Evolutionary conservation across 2,797 vertebrate species (phyloP).

Genomic region (Micrastur ruficollis): DNA sequence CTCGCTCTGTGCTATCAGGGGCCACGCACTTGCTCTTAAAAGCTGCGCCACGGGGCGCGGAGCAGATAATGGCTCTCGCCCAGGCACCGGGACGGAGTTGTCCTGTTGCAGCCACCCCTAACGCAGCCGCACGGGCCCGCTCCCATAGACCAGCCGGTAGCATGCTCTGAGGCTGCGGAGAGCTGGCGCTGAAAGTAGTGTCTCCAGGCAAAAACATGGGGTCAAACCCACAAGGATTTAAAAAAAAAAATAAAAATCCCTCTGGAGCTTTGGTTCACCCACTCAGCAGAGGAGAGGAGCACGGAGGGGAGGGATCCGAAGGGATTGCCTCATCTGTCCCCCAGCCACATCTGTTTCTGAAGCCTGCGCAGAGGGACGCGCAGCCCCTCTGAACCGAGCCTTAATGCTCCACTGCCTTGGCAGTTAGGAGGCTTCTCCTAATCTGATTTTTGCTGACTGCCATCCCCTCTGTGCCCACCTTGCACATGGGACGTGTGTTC

Average conservation of each 20-base stretch:
- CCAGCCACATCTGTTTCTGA: rapidly evolving
- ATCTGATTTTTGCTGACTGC: neutral
- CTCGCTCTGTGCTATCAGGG: slow-evolving; percentile 19
- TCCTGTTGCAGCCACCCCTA: neutral
- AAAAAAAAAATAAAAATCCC: neutral
- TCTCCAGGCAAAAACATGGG: neutral
- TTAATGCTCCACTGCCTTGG: rapidly evolving
- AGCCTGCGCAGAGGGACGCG: rapidly evolving
- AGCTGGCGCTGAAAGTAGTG: neutral
- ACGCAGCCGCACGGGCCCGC: rapidly evolving
- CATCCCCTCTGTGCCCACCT: neutral
- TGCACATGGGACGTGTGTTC: neutral
- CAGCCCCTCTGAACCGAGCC: neutral
- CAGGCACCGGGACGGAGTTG: neutral
- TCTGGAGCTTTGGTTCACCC: neutral
- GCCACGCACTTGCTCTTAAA: neutral
- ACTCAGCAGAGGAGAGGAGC: neutral
- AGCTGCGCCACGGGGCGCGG: neutral
- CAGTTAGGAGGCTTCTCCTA: neutral
- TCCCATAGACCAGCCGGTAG: rapidly evolving
- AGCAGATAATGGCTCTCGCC: slow-evolving; percentile 18
- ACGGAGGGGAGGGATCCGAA: neutral
- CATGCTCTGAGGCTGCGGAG: neutral
- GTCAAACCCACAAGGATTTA: neutral
- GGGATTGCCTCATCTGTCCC: rapidly evolving